Conservation (phyloP, 2,113 vertebrate species). For the Oceanites oceanicus region DNA sequence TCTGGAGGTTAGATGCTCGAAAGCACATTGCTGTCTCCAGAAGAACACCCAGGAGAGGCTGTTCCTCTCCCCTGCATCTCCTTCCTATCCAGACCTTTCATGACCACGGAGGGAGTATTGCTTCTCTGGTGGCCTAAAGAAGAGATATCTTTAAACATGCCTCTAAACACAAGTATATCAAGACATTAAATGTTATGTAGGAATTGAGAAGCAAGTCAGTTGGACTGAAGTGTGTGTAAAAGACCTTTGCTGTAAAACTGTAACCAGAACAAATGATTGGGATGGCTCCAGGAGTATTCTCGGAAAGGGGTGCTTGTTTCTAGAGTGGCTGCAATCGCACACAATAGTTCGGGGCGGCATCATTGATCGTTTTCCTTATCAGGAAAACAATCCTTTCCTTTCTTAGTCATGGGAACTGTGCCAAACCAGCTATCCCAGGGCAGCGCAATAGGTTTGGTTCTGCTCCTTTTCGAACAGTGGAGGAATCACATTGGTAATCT, state of each 20-base stretch:
- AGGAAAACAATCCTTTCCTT: not conserved
- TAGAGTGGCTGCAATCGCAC: not conserved
- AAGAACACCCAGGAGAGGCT: not conserved
- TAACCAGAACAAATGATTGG: not conserved
- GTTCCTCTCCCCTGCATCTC: not conserved
- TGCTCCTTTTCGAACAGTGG: not conserved
- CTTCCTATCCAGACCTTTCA: not conserved
- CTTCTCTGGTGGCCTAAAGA: not conserved
- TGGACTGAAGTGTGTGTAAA: not conserved
- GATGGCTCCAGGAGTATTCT: not conserved
- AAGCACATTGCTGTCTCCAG: not conserved
- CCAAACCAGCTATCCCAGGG: not conserved
- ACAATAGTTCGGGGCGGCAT: rapidly evolving
- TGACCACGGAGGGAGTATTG: not conserved
- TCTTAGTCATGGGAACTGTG: not conserved
- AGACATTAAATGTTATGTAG: not conserved
- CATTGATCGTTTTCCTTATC: not conserved
- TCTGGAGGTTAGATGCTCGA: not conserved
- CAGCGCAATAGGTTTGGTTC: not conserved
- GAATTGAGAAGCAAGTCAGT: not conserved
- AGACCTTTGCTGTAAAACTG: not conserved
- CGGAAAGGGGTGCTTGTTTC: not conserved
- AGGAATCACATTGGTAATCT: not conserved
- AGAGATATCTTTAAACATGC: not conserved
- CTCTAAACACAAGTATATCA: not conserved